These are phyloP conservation scores for Drosophila quinaria DNA, from an alignment of 2,888 invertebrate species.

Conservation along the genomic window DNA sequence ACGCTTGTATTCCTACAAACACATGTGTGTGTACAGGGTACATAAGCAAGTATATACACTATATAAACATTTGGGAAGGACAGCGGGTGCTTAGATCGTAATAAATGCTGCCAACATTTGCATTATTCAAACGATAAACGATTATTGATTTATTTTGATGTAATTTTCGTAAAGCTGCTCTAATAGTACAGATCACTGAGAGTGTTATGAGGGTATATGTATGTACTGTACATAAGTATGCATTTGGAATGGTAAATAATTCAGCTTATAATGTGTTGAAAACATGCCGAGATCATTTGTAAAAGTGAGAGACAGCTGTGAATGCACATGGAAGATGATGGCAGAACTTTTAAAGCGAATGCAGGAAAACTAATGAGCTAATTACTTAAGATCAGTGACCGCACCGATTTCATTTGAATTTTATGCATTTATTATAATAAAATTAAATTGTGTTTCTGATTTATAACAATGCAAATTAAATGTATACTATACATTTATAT, in stretches of 20 bases:
- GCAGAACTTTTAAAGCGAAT: not conserved
- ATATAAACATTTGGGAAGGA: slow-evolving; percentile 40
- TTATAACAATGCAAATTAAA: no score
- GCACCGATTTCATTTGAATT: not conserved
- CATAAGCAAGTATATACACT: slow-evolving; percentile 28
- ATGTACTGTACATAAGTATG: not conserved
- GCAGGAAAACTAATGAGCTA: not conserved
- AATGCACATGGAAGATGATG: slow-evolving; percentile 3
- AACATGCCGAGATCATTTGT: not conserved
- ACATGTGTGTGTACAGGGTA: slow-evolving; percentile 8
- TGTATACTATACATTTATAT: no score
- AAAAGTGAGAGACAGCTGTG: not conserved
- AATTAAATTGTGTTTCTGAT: no score
- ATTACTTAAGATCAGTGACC: not conserved
- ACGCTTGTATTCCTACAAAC: not conserved
- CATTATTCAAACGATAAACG: slow-evolving; percentile 34
- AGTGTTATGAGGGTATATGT: slow-evolving; percentile 5
- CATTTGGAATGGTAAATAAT: not conserved
- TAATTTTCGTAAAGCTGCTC: slow-evolving; percentile 38
- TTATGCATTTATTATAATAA: not conserved
- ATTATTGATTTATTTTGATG: slow-evolving; percentile 66
- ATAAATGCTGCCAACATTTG: slow-evolving; percentile 4
- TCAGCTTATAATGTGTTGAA: not conserved
- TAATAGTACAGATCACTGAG: slow-evolving; percentile 20
- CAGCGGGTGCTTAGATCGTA: slow-evolving; percentile 13